A percentile compares a stretch with the other conserved stretches of the same genome.
phyloP scores from a whole-genome alignment of 2,113 vertebrate species.

The Diadophis punctatus region DNA sequence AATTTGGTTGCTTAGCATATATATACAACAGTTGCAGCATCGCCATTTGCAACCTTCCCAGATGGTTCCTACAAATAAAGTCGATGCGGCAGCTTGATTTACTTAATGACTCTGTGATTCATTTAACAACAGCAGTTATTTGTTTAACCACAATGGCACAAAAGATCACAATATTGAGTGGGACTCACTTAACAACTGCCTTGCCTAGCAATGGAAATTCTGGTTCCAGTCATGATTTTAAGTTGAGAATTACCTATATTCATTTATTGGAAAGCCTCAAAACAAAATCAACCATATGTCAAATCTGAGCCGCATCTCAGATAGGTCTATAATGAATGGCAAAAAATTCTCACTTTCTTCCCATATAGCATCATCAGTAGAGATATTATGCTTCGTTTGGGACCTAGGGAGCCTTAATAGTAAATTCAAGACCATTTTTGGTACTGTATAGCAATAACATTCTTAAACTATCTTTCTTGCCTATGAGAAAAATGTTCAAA shows the following conservation, averaged over 20 bases:
- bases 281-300: background rate
- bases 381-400: background rate
- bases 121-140: background rate
- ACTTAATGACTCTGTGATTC: background rate
- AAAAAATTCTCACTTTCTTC: background rate
- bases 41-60: background rate
- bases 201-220: background rate
- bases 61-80: background rate
- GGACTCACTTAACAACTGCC: background rate
- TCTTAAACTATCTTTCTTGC: background rate
- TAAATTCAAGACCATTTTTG: background rate
- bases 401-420: background rate
- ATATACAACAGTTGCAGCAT: background rate
- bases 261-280: background rate
- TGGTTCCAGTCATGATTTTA: background rate
- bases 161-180: background rate
- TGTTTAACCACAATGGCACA: background rate
- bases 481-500: background rate
- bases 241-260: background rate
- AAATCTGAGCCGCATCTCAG: background rate
- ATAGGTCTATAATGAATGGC: background rate
- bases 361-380: background rate
- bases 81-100: background rate
- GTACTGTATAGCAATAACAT: background rate
- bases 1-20: background rate